Evolutionary conservation across 2,888 invertebrate genomes (phyloP), one percentile per base, ranked within the genome.

Genomic region (Cephus sareptanus): DNA sequence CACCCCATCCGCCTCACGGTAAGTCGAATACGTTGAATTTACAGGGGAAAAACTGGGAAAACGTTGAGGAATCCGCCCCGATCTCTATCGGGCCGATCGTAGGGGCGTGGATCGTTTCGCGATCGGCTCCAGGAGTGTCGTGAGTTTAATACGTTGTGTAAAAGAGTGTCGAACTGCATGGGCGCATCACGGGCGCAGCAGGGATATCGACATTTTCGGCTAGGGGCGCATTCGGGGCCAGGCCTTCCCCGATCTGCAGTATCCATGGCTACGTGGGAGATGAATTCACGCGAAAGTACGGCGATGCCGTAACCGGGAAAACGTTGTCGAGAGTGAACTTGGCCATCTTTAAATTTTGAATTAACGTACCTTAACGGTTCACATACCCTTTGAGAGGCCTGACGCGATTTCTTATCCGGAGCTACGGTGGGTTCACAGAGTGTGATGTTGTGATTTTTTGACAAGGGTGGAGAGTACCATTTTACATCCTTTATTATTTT

Each of bases 131-230:
- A 31, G 23, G 37, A 34, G 34, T 35, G 74, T 30, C 34, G 35
- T n/a, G n/a, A 34, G 74, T 37, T 30, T 30, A 34, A 74, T 30
- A 34, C 74, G 35, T 23, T 13, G 73, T 71, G 76, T 75, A 80
- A 77, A 81, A 81, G 81, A 80, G 79, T 56, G 56, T 56, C 56
- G 56, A 79, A 84, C 81, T 81, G 83, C 83, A 83, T 80, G 86
- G 83, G 85, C 86, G 86, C 87, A 87, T 87, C 87, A 86, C 85
- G 86, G 86, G 83, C 85, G 86, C 87, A 82, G 82, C 81, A 79
- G 82, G 89, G 89, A 90, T 90, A 91, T 90, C 89, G 90, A 90
- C 90, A 90, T 90, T 90, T 90, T 89, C 87, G 90, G 89, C 85
- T 87, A 87, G 87, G 86, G 89, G 87, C 88, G 89, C 89, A 88